phyloP scores from a whole-genome alignment of 2,113 vertebrate genomes.

The Stigmatopora nigra region DNA sequence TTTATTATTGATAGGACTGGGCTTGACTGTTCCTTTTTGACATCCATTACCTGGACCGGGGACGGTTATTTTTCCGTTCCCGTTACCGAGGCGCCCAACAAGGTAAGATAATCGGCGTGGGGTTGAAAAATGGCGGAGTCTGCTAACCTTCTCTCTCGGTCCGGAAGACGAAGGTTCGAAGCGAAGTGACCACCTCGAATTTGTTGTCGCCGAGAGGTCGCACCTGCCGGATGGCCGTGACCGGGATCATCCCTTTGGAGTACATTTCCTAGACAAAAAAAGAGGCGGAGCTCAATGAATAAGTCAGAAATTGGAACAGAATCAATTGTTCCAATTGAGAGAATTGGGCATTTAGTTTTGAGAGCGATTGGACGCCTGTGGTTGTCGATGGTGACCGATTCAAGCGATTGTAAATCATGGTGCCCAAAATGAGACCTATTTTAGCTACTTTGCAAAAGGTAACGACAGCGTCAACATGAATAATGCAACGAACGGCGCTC shows the following conservation, averaged over 20 bases:
- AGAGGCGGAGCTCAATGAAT: background rate
- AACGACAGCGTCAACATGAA: conserved; percentile 62
- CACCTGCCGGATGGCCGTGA: conserved; percentile 77
- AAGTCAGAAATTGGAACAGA: conserved; percentile 5
- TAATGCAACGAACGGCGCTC: conserved; percentile 54
- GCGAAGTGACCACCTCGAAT: conserved; percentile 86
- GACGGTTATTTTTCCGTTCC: too few species aligned
- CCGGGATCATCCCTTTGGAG: conserved; percentile 88
- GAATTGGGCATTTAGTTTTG: too few species aligned
- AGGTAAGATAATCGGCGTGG: too few species aligned
- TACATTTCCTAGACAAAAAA: conserved; percentile 81
- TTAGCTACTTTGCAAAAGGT: conserved; percentile 49
- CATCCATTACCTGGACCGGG: too few species aligned
- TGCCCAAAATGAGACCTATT: conserved; percentile 3
- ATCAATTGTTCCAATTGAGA: conserved; percentile 5
- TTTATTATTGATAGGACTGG: too few species aligned
- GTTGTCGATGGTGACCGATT: too few species aligned
- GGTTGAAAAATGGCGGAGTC: background rate
- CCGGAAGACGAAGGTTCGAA: conserved; percentile 87
- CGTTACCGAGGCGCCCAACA: too few species aligned
- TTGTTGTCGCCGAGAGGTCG: conserved; percentile 84
- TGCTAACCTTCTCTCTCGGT: conserved; percentile 86
- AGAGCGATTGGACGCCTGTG: too few species aligned
- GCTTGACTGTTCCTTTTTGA: too few species aligned
- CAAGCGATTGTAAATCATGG: too few species aligned